These are phyloP conservation scores for Tragelaphus scriptus DNA, from an alignment of 2,113 vertebrate genomes.

Conservation along the genomic window DNA sequence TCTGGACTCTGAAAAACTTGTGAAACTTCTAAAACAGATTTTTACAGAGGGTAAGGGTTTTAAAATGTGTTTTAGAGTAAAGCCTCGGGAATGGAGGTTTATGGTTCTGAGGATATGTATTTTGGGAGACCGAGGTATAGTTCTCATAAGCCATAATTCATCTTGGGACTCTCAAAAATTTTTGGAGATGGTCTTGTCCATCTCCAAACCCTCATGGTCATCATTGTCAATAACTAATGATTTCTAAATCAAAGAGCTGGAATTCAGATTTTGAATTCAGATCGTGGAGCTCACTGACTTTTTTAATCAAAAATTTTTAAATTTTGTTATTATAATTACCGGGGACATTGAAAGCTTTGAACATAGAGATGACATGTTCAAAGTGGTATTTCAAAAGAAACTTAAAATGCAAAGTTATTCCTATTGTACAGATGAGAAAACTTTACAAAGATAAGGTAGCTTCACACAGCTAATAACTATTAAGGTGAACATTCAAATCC, in stretches of 20 bases:
- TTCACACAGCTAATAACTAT: neutral
- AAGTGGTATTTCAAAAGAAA: neutral
- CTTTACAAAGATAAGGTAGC: neutral
- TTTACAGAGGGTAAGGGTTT: neutral
- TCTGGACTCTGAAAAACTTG: neutral
- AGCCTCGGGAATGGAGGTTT: neutral
- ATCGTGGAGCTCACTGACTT: neutral
- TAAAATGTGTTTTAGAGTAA: neutral
- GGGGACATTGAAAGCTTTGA: neutral
- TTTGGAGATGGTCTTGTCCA: neutral
- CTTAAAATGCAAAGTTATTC: neutral
- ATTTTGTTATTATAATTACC: neutral
- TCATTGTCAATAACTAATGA: neutral
- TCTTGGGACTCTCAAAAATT: neutral
- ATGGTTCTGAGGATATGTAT: neutral
- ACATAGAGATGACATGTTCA: neutral
- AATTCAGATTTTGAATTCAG: neutral
- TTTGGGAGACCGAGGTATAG: neutral
- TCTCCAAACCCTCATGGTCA: neutral
- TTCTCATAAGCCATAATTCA: neutral
- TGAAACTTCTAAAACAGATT: neutral
- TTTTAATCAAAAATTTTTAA: neutral
- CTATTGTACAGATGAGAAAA: neutral
- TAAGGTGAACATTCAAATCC: neutral
- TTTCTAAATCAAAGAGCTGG: neutral